Base-by-base conservation (phyloP, 2,113 vertebrate species). In the Phaetusa simplex region DNA sequence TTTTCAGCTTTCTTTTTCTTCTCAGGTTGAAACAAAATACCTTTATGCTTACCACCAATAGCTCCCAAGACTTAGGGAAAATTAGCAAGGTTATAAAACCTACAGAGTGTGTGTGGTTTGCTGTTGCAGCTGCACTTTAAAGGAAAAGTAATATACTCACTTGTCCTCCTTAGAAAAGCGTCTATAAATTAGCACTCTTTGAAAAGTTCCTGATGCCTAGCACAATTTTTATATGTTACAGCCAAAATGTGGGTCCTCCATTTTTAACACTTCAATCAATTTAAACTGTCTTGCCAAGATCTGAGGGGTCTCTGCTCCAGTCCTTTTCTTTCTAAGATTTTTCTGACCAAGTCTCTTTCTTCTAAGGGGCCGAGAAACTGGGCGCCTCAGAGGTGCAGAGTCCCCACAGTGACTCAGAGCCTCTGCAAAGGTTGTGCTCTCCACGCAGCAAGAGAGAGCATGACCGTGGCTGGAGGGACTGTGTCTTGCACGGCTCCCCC, bases 71-170 rank as follows among this genome's bases (percentile, higher is more conserved):
- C 90, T 92, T 93, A 32, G 20, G 62, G 79, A 95, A 96, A 97
- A 95, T 95, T 95, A 96, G 76, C 59, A 88, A 94, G 79, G 86
- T 90, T 95, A 81, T 94, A 95, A 96, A 96, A 88, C 70, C 73
- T 86, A 42, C 71, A 59, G 53, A 42, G 64, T 64, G 82, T 55
- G 56, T 93, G 90, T 92, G 79, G 88, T 97, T 97, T 97, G 96
- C 96, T 97, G 42, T 96, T 97, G 76, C 94, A 97, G 96, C 90
- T 97, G 95, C 95, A 81, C 67, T 71, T 97, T 94, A 93, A 97
- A 96, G 76, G 23, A 92, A 90, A 95, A 97, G 82, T 90, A 93
- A 92, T 93, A 88, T 74, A 74, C 23, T 66, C 53, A 34, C 58
- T 94, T 93, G 88, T 92, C 58, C 79, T 94, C 47, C 94, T 78